A percentile compares a stretch with the other conserved stretches of the same genome.
Conservation (phyloP, 2,888 invertebrate genomes). For the Phaonia tiefii region DNA sequence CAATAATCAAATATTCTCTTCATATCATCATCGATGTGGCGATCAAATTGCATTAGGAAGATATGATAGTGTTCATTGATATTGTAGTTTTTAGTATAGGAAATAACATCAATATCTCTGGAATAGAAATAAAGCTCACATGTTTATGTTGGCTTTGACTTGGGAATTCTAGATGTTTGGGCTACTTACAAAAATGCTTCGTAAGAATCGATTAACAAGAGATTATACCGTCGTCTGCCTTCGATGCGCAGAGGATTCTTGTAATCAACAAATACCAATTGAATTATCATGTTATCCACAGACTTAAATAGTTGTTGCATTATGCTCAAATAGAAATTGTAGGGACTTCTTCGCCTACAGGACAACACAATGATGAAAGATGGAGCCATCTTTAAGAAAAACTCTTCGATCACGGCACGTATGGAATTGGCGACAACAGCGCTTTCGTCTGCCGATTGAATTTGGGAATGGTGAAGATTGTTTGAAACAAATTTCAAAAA, state of each 20-base stretch:
- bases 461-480: no score
- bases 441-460: slow-evolving; percentile 12
- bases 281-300: slow-evolving; percentile 69
- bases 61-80: slow-evolving; percentile 74
- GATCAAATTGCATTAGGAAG: slow-evolving; percentile 71
- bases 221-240: slow-evolving; percentile 43
- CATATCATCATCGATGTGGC: slow-evolving; percentile 63
- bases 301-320: slow-evolving; percentile 69
- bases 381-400: slow-evolving; percentile 29
- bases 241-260: slow-evolving; percentile 30
- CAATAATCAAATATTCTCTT: slow-evolving; percentile 59
- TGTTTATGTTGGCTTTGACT: not conserved
- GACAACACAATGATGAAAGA: slow-evolving; percentile 69
- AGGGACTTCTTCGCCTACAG: slow-evolving; percentile 67
- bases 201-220: slow-evolving; percentile 57
- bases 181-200: slow-evolving; percentile 58
- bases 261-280: slow-evolving; percentile 63
- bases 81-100: slow-evolving; percentile 70
- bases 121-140: not conserved
- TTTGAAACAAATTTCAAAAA: no score
- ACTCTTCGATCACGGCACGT: slow-evolving; percentile 21
- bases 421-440: slow-evolving; percentile 33
- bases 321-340: slow-evolving; percentile 70
- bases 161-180: not conserved
- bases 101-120: slow-evolving; percentile 69